These are phyloP conservation scores for Hippocampus barbouri DNA, from an alignment of 2,113 vertebrate species.

Conservation along the genomic window DNA sequence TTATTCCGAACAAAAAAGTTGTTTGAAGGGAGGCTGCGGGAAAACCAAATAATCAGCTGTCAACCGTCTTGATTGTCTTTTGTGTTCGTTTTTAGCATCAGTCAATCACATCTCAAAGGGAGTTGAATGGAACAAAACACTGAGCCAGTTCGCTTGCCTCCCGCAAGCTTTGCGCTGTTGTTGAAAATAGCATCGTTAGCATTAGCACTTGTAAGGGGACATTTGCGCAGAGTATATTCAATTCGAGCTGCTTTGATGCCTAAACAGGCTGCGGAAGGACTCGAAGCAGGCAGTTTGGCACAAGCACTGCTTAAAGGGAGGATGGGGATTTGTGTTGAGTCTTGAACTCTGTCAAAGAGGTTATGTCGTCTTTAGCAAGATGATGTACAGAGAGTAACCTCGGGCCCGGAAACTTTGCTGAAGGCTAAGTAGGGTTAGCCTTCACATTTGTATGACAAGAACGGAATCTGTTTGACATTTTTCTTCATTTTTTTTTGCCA, in stretches of 20 bases:
- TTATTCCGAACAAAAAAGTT: background rate
- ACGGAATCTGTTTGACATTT: background rate
- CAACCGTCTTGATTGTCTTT: conserved; percentile 15
- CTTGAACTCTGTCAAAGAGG: background rate
- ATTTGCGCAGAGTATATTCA: background rate
- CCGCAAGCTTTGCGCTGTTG: conserved; percentile 6
- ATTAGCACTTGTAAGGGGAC: background rate
- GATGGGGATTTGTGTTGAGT: background rate
- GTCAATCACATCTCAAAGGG: conserved; percentile 19
- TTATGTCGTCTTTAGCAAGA: background rate
- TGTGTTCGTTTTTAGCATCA: conserved; percentile 28
- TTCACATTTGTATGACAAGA: background rate
- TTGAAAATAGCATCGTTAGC: conserved; percentile 1
- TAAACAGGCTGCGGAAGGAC: background rate
- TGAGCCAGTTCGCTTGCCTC: background rate
- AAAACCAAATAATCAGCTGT: conserved; percentile 24
- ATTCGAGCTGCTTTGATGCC: background rate
- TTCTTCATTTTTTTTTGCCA: background rate
- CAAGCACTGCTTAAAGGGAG: background rate
- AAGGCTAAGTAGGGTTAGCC: background rate
- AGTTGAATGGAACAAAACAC: background rate
- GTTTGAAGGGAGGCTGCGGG: background rate
- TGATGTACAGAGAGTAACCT: background rate
- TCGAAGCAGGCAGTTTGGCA: background rate
- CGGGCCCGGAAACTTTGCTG: background rate